A percentile compares a stretch with the other conserved stretches of the same genome.
Conservation (phyloP, 2,797 vertebrate species). For the Nannoperca australis region DNA sequence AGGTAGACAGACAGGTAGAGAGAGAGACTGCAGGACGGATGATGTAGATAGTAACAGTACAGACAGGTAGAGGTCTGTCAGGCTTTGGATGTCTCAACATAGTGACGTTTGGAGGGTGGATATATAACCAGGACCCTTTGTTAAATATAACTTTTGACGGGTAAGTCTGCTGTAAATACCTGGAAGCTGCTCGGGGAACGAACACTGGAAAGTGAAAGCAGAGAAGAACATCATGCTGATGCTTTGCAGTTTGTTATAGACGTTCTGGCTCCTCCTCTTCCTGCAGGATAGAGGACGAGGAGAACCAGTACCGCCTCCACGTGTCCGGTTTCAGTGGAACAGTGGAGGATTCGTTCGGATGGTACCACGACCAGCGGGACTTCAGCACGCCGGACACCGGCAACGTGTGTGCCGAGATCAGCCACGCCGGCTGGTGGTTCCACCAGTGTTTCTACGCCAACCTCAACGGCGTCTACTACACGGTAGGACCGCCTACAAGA, state of each 20-base stretch:
- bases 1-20: conserved; percentile 47
- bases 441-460: conserved; percentile 91
- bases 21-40: not conserved
- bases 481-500: conserved; percentile 70
- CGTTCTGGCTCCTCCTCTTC: not conserved
- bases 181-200: too few relatives aligned
- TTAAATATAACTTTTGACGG: too few relatives aligned
- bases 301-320: conserved; percentile 85
- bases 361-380: conserved; percentile 89
- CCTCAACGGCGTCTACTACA: conserved; percentile 91
- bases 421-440: conserved; percentile 91
- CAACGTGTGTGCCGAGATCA: conserved; percentile 89
- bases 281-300: conserved; percentile 85
- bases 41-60: not conserved
- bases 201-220: too few relatives aligned
- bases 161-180: too few relatives aligned
- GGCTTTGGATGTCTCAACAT: too few relatives aligned
- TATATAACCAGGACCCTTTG: too few relatives aligned
- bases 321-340: conserved; percentile 89
- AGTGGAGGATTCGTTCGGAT: conserved; percentile 88
- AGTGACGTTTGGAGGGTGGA: too few relatives aligned
- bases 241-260: not conserved
- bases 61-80: too few relatives aligned
- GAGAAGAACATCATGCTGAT: too few relatives aligned
- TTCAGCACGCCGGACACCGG: conserved; percentile 90